phyloP scores from a whole-genome alignment of 2,113 vertebrate genomes.

The Plotosus lineatus region DNA sequence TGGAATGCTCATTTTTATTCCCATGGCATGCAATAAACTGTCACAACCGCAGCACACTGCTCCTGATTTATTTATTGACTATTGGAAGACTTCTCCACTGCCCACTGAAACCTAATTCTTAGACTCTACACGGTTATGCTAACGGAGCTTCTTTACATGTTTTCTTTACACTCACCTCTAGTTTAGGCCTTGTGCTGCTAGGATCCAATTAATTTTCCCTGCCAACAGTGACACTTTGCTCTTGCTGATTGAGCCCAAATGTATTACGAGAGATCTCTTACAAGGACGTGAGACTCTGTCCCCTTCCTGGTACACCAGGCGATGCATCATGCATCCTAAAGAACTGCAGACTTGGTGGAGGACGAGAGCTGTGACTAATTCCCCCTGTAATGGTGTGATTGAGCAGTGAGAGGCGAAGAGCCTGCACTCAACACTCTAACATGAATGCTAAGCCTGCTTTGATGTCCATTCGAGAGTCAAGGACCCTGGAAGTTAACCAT shows the following conservation, averaged over 20 bases:
- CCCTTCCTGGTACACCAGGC: conserved; percentile 1
- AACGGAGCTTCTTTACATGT: conserved; percentile 21
- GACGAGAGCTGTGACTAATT: conserved; percentile 56
- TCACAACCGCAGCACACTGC: conserved; percentile 15
- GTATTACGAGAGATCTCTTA: conserved; percentile 5
- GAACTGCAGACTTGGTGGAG: background rate
- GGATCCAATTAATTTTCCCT: conserved; percentile 37
- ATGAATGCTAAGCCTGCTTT: conserved; percentile 22
- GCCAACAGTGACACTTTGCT: conserved; percentile 18
- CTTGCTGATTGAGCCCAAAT: conserved; percentile 28
- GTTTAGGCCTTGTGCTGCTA: conserved; percentile 11
- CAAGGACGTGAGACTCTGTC: conserved; percentile 30
- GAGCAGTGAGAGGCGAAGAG: conserved; percentile 31
- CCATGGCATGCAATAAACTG: conserved; percentile 50
- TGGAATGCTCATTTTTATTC: conserved; percentile 50
- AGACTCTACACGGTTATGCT: background rate
- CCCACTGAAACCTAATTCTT: conserved; percentile 9
- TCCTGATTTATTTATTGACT: conserved; percentile 52
- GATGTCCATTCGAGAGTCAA: conserved; percentile 43
- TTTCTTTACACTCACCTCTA: conserved; percentile 29
- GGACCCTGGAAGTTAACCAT: conserved; percentile 2
- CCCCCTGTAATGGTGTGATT: conserved; percentile 50
- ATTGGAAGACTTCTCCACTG: conserved; percentile 9
- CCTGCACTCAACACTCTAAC: conserved; percentile 35
- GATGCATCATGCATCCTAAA: conserved; percentile 34